Percentiles rank a stretch among this genome's conserved stretches.
These are phyloP conservation scores for Rhea americana DNA, from an alignment of 2,113 vertebrate species.

Conservation along the genomic window DNA sequence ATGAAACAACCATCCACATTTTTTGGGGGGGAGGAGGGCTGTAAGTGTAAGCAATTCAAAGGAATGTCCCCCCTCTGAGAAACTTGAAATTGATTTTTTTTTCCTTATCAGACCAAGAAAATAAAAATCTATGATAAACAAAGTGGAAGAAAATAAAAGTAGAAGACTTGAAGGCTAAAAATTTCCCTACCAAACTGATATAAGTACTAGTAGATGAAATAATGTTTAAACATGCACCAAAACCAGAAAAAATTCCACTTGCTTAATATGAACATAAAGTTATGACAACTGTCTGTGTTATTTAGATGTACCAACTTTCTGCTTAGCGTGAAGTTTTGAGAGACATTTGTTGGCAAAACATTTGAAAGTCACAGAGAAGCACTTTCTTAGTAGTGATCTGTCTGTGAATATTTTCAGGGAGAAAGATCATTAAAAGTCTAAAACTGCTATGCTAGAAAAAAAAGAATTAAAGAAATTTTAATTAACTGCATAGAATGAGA, in stretches of 20 bases:
- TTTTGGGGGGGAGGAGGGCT: not conserved
- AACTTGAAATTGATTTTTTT: not conserved
- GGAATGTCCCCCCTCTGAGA: not conserved
- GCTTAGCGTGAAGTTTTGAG: not conserved
- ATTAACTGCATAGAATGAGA: not conserved
- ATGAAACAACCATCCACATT: rapidly evolving
- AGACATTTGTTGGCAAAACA: not conserved
- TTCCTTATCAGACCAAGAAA: not conserved
- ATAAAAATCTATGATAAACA: not conserved
- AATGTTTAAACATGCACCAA: not conserved
- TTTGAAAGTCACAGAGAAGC: not conserved
- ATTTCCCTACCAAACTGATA: not conserved
- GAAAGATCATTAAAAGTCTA: not conserved
- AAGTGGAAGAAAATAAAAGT: not conserved
- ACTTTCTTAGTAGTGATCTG: not conserved
- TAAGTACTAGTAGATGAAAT: not conserved
- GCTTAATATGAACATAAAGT: not conserved
- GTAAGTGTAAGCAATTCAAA: not conserved
- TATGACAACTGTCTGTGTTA: not conserved
- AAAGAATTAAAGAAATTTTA: not conserved
- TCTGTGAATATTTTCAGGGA: not conserved
- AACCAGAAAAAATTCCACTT: not conserved
- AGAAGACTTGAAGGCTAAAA: not conserved
- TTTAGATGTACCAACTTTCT: not conserved
- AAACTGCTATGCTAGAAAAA: not conserved